A percentile compares a stretch with the other conserved stretches of the same genome.
These are phyloP conservation scores for Oophaga pumilio DNA, from an alignment of 2,113 vertebrate genomes.

Conservation along the genomic window DNA sequence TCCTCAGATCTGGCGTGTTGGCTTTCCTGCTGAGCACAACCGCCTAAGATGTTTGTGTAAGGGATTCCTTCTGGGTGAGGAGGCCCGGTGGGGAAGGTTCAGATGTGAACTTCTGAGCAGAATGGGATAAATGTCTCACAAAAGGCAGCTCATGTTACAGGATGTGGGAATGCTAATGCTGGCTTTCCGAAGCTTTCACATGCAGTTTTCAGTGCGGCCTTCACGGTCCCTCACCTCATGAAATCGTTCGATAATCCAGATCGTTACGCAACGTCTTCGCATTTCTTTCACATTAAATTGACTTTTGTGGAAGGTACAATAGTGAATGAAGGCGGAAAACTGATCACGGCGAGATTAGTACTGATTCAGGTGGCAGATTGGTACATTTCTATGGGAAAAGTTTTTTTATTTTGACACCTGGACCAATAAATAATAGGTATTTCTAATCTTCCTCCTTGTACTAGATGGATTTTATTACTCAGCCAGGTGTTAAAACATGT, in stretches of 20 bases:
- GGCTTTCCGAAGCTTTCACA: background rate
- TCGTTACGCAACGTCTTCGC: background rate
- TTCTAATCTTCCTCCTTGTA: no score
- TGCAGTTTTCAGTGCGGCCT: background rate
- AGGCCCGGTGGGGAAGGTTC: slow-evolving; percentile 53
- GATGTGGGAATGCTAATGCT: slow-evolving; percentile 41
- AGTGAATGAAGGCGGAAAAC: no score
- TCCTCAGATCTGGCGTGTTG: slow-evolving; percentile 25
- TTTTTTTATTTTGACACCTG: no score
- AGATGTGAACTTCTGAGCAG: slow-evolving; percentile 47
- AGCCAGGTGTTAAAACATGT: no score
- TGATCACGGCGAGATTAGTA: no score
- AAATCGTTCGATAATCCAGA: background rate
- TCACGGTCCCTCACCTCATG: background rate
- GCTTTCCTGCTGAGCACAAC: slow-evolving; percentile 25
- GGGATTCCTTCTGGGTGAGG: slow-evolving; percentile 54
- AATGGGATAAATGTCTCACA: slow-evolving; percentile 47
- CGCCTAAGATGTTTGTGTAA: slow-evolving; percentile 39
- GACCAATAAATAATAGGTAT: no score
- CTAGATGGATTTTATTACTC: no score
- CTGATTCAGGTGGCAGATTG: no score
- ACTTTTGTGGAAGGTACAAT: no score
- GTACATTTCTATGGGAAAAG: no score
- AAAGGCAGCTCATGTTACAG: slow-evolving; percentile 48
- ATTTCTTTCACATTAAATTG: background rate